A percentile compares a stretch with the other conserved stretches of the same genome.
Evolutionary conservation across 2,113 vertebrate species (phyloP).

Genomic region (Cavia aperea): DNA sequence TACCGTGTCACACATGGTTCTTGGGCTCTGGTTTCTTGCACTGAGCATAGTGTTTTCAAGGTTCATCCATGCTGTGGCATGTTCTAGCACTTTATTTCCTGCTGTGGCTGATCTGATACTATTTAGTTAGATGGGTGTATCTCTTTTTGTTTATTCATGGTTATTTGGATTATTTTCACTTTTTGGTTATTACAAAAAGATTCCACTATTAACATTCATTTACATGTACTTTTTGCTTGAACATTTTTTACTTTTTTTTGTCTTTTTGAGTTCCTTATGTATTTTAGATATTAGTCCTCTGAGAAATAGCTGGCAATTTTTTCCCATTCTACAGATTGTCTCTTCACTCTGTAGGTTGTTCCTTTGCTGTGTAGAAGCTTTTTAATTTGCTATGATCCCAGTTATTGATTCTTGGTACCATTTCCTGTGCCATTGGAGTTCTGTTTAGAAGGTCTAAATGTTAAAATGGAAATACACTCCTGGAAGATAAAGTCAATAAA

Average conservation of each 20-base stretch:
- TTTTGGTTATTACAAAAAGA: neutral
- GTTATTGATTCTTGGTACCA: neutral
- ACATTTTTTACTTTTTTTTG: neutral
- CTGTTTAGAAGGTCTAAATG: neutral
- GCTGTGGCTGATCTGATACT: neutral
- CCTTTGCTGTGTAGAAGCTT: neutral
- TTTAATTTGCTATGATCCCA: neutral
- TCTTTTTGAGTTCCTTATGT: neutral
- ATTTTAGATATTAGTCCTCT: neutral
- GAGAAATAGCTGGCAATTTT: neutral
- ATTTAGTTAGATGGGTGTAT: neutral
- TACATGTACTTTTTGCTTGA: neutral
- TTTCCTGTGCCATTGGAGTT: neutral
- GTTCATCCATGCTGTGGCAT: neutral
- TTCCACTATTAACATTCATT: neutral
- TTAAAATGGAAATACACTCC: neutral
- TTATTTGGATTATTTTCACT: neutral
- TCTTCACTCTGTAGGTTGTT: neutral
- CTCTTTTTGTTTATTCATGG: neutral
- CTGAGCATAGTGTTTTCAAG: neutral
- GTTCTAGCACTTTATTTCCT: neutral
- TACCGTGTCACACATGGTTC: neutral
- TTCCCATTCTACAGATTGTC: neutral
- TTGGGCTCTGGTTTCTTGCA: neutral
- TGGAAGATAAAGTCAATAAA: neutral